phyloP scores from a whole-genome alignment of 64 coral and sea anemone genomes.

The Montipora foliosa region DNA sequence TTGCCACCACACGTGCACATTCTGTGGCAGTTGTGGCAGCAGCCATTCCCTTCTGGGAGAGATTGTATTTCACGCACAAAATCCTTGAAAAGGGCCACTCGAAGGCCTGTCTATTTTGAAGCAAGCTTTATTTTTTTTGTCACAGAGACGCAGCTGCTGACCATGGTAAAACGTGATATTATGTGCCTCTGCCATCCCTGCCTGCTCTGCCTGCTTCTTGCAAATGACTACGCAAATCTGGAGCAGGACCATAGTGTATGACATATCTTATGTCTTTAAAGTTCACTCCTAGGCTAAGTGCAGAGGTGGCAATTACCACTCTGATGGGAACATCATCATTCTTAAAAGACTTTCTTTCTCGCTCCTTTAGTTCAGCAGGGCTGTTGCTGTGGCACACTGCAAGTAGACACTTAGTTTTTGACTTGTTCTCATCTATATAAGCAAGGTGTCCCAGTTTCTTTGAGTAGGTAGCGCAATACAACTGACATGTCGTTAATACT shows the following conservation, averaged over 20 bases:
- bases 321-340: background rate
- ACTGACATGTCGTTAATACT: background rate
- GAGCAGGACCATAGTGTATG: constrained; percentile 24
- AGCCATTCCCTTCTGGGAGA: background rate
- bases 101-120: background rate
- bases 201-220: constrained; percentile 14
- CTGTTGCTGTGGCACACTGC: constrained; percentile 15
- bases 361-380: background rate
- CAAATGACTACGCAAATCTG: constrained; percentile 1
- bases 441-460: background rate
- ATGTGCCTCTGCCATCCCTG: background rate
- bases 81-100: constrained; percentile 18
- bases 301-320: background rate
- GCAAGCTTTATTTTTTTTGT: constrained; percentile 14
- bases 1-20: constrained; percentile 20
- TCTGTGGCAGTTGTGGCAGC: background rate
- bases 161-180: background rate
- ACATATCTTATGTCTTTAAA: constrained; percentile 37
- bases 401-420: background rate
- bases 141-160: constrained; percentile 5
- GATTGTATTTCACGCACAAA: background rate
- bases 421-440: background rate
- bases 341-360: constrained; percentile 1
- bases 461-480: constrained; percentile 1
- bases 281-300: constrained; percentile 1